These are phyloP conservation scores for Helostoma temminkii DNA, from an alignment of 2,797 vertebrate species.

Conservation along the genomic window DNA sequence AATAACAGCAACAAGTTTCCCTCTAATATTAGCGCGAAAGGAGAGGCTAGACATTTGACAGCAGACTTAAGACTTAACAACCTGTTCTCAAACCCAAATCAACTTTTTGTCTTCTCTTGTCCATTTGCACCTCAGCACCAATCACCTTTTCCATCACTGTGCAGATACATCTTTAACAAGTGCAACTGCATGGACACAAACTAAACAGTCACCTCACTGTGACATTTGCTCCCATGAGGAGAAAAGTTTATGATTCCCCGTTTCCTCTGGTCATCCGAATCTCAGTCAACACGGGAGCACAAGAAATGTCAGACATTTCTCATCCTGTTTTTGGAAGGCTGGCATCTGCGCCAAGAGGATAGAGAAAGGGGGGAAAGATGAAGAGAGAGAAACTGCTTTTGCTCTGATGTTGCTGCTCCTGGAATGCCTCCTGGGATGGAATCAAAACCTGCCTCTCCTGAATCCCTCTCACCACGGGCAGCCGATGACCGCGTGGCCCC, in stretches of 20 bases:
- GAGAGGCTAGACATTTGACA: too few species aligned
- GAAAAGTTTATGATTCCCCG: conserved; percentile 46
- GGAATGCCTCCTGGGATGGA: conserved; percentile 66
- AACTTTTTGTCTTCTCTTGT: not conserved
- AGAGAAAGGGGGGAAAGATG: conserved; percentile 42
- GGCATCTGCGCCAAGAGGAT: conserved; percentile 30
- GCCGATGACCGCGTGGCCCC: conserved; percentile 63
- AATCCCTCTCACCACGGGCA: conserved; percentile 67
- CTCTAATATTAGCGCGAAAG: too few species aligned
- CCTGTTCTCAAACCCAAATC: not conserved
- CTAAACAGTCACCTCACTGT: conserved; percentile 8
- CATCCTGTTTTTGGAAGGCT: conserved; percentile 30
- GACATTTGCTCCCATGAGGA: conserved; percentile 34
- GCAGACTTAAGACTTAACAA: not conserved
- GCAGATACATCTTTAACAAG: conserved; percentile 17
- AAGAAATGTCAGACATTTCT: conserved; percentile 62
- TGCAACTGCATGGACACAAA: conserved; percentile 1
- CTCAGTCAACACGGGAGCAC: conserved; percentile 24
- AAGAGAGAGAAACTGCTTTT: conserved; percentile 34
- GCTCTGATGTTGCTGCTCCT: conserved; percentile 65
- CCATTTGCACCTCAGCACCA: conserved; percentile 13
- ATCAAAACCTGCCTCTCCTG: conserved; percentile 78
- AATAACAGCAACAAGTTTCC: too few species aligned
- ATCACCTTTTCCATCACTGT: conserved; percentile 12
- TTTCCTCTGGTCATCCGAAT: conserved; percentile 30